Base-by-base conservation (phyloP, 2,113 vertebrate species). In the human region DNA sequence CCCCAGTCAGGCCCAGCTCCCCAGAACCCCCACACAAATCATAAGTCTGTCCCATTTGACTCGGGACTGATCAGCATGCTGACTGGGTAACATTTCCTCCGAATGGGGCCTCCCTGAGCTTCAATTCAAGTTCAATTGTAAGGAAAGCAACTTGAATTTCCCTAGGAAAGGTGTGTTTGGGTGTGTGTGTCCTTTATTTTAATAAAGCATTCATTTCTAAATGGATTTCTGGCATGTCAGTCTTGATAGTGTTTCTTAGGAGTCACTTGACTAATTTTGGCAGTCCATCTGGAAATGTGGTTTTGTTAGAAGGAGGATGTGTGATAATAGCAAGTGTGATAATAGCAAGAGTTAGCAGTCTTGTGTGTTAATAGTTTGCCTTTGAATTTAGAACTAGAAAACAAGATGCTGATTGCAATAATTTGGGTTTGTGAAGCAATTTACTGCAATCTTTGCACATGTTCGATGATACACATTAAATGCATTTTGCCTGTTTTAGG, bases 351-450 rank as follows among this genome's bases (percentile, higher is more conserved):
- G 98, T 98, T 98, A 98, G 98, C 98, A 97, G 93, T 96, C 96
- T 98, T 97, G 98, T 98, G 98, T 98, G 98, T 64, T 14, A 98
- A 98, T 98, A 98, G 98, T 98, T 98, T 97, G 96, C 96, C 98
- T 98, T 98, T 99, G 98, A 98, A 98, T 99, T 98, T 99, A 98
- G 98, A 98, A 98, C 95, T 97, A 98, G 98, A 98, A 99, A 98
- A 99, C 97, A 99, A 98, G 98, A 98, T 98, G 98, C 92, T 99
- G 98, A 99, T 99, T 99, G 99, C 98, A 98, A 95, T 98, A 98
- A 99, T 99, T 99, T 98, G 98, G 64, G 89, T 98, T 98, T 98
- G 97, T 98, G 97, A 97, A 98, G 98, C 98, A 98, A 99, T 99
- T 98, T 98, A 98, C 98, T 98, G 89, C 97, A 98, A 97, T 98